A percentile compares a stretch with the other conserved stretches of the same genome.
Evolutionary conservation across 2,888 invertebrate genomes (phyloP).

Genomic region (Plutella xylostella): DNA sequence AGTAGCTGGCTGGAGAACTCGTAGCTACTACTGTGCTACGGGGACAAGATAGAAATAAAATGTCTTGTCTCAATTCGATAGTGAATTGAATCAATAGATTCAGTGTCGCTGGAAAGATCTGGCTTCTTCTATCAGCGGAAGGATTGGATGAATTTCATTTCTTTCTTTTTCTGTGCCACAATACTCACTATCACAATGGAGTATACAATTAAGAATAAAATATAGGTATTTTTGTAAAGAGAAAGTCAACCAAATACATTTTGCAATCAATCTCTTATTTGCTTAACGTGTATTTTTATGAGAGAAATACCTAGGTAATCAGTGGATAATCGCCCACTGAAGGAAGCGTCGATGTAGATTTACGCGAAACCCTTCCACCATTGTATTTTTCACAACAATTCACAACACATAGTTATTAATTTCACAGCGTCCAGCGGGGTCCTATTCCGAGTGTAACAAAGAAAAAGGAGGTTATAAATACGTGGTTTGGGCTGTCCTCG

Average conservation of each 20-base stretch:
- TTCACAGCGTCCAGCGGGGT: not conserved
- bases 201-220: not conserved
- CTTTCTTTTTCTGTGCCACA: not conserved
- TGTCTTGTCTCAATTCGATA: not conserved
- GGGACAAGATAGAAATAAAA: not conserved
- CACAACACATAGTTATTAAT: not conserved
- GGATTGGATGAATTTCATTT: not conserved
- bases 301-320: not conserved
- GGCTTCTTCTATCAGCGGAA: not conserved
- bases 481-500: conserved; percentile 45
- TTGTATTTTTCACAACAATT: not conserved
- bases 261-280: not conserved
- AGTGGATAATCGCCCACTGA: not conserved
- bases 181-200: not conserved
- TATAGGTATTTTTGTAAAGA: not conserved
- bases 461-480: conserved; percentile 35
- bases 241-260: no score
- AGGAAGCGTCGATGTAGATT: not conserved
- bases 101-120: not conserved
- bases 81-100: not conserved
- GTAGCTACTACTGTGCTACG: not conserved
- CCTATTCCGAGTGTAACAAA: not conserved
- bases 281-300: not conserved
- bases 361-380: not conserved
- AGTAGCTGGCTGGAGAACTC: no score